Evolutionary conservation across 2,888 invertebrate genomes (phyloP), one percentile per base, ranked within the genome.

Genomic region (Latrodectus hesperus): DNA sequence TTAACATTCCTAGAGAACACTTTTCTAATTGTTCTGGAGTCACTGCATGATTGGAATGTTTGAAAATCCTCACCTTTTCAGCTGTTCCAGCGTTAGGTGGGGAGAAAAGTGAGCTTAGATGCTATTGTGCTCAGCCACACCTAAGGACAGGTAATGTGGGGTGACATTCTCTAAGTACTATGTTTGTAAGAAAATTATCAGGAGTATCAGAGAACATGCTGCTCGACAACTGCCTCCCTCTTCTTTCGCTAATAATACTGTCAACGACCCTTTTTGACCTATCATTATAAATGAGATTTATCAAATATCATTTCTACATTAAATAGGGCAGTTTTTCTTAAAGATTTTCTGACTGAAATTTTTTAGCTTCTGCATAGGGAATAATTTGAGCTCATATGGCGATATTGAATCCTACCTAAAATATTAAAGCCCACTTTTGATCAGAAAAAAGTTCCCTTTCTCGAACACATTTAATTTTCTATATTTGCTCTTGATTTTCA

Each of bases 241-340:
- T 22, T 67, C 16, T 60, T 51, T 67, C 22, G 22, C 70, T 70
- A 52, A 78, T 55, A 70, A 52, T 53, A 70, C 78, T 70, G 78
- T 70, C 78, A 78, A 78, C 70, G 78, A 78, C 78, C 78, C 78
- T 68, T 26, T 22, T 53, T 78, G 78, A 78, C 78, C 78, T 53
- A 78, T 70, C 70, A 78, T 67, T 26, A 68, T 10, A 64, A 76
- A 76, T 76, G n/a, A 64, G 51, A 65, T 55, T 38, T 17, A 17
- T 12, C 26, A 55, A 75, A 51, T 55, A 74, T 16, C n/a, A 22
- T 16, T 14, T 55, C 6, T 5, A 9, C 11, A 22, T 17, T 53
- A 14, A 51, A 49, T 76, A n/a, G 12, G 38, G 51, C 64, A 65
- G n/a, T 65, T 64, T 64, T 49, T n/a, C 38, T 74, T 38, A 74